Evolutionary conservation across 2,888 invertebrate species (phyloP).

Genomic region (Athalia circularis): DNA sequence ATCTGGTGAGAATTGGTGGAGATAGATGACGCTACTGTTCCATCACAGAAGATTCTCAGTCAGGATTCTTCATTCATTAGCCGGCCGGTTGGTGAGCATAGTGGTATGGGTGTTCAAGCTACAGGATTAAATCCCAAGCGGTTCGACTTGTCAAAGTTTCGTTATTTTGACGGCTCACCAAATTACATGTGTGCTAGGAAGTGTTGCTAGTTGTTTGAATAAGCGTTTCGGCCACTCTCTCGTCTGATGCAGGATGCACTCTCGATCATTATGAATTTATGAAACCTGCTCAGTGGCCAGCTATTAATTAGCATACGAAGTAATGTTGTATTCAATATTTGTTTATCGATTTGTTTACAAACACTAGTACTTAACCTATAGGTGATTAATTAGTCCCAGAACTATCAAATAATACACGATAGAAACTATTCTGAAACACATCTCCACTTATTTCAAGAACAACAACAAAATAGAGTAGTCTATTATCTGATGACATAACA

Average conservation of each 20-base stretch:
- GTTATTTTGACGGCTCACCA: no score
- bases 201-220: no score
- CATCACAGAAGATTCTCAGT: no score
- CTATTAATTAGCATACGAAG: not conserved
- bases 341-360: conserved; percentile 41
- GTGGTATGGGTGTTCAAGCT: no score
- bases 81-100: no score
- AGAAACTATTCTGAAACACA: not conserved
- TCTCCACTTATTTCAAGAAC: not conserved
- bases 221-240: not conserved
- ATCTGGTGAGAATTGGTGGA: no score
- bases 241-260: not conserved
- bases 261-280: not conserved
- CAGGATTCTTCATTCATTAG: no score
- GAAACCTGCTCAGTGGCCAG: conserved; percentile 4
- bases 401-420: not conserved
- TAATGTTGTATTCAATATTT: conserved; percentile 18
- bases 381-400: not conserved
- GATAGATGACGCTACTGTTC: no score
- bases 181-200: no score
- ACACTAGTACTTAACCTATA: conserved; percentile 34
- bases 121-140: no score
- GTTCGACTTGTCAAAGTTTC: no score
- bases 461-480: not conserved
- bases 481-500: not conserved